Base-by-base conservation (phyloP, 2,113 vertebrate genomes). In the Sander vitreus region DNA sequence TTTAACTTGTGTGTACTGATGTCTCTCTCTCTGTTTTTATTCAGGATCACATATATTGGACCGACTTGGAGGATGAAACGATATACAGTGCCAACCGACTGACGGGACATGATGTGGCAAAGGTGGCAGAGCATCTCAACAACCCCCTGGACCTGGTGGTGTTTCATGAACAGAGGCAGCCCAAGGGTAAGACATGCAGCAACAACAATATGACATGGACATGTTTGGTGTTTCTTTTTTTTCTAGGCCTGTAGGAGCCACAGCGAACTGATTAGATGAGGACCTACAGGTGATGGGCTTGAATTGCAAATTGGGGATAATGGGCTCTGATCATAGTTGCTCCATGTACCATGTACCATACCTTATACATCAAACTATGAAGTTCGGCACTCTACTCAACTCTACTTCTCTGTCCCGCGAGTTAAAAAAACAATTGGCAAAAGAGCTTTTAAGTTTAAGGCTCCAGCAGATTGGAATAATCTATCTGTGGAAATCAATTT, bases 31-130 rank as follows among this genome's bases (percentile, higher is more conserved):
- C 5, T 57, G 10, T 74, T 78, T 76, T 19, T 60, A n/a, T 64
- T 19, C 92, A 99, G 98, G 98, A 99, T 93, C 97, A 93, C 53
- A 92, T 99, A 19, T 99, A 97, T 88, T 99, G 98, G 98, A 99
- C 98, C 12, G 98, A 99, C 91, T 86, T 98, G 86, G 97, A 99
- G 89, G 97, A 98, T 0, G 97, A 98, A 84, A 97, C 97, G 0
- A 99, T 99, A 78, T 99, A 98, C 95, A 99, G 97, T 0, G 97
- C 96, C 67, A 99, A 98, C 93, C 92, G 97, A 48, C 94, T 99
- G 90, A 99, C 95, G 0, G 98, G 97, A 48, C 89, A 94, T 2
- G 96, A 99, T 62, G 96, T 99, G 88, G 93, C 93, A 0, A 54
- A 96, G 78, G 92, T 99, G 68, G 97, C 97, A 2, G 97, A 98